phyloP scores from a whole-genome alignment of 1,140 invertebrate genomes.

The Plodia interpunctella region DNA sequence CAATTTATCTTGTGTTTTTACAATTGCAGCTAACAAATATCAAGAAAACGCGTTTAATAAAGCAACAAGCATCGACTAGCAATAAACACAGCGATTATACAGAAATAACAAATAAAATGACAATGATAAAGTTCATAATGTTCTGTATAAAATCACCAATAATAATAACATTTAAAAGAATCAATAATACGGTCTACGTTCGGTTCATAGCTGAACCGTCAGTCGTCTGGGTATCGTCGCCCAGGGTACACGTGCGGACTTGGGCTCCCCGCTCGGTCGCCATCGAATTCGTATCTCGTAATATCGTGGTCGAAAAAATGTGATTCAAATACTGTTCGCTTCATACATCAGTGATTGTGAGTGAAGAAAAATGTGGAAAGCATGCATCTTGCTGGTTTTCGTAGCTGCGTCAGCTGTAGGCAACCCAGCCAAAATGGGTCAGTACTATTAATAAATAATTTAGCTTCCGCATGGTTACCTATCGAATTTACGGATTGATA shows the following conservation, averaged over 20 bases:
- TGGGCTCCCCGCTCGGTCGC: not conserved
- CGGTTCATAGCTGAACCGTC: slow-evolving; percentile 40
- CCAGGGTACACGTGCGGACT: slow-evolving; percentile 34
- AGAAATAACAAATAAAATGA: slow-evolving; percentile 7
- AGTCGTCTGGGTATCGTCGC: slow-evolving; percentile 55
- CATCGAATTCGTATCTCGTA: not conserved
- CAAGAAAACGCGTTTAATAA: not conserved
- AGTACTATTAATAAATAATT: slow-evolving; percentile 49
- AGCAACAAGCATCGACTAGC: not conserved
- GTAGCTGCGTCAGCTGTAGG: slow-evolving; percentile 31
- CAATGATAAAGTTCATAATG: slow-evolving; percentile 6
- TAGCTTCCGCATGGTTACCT: slow-evolving; percentile 33
- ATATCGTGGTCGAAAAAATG: slow-evolving; percentile 33
- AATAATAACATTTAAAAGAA: slow-evolving; percentile 74
- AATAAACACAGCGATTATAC: not conserved
- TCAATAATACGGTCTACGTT: slow-evolving; percentile 59
- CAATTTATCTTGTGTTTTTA: too few species aligned
- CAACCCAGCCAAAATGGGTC: slow-evolving; percentile 66
- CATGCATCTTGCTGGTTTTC: slow-evolving; percentile 28
- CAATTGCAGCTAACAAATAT: too few species aligned
- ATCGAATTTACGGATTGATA: slow-evolving; percentile 31
- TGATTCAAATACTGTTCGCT: slow-evolving; percentile 27
- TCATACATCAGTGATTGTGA: slow-evolving; percentile 32
- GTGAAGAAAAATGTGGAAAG: slow-evolving; percentile 44
- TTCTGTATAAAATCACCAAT: slow-evolving; percentile 51